Base-by-base conservation (phyloP, 1,140 invertebrate genomes). In the Eupristina koningsbergeri region DNA sequence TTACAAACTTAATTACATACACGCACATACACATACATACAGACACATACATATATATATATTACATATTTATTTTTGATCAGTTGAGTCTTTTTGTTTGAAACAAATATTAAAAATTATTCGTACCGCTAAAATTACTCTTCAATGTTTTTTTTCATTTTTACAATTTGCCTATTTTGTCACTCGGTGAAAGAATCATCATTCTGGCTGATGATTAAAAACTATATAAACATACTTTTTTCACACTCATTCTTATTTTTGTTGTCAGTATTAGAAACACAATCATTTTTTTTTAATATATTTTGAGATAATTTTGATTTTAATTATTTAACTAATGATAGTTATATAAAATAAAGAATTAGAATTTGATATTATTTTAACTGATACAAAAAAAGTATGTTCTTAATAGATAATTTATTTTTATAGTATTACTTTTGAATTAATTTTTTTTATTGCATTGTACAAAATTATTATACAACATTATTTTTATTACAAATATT, bases 171-270 rank as follows among this genome's bases (percentile, higher is more conserved):
- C 47, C 50, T 64, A 31, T 58, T 50, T 22, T 50, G 31, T 67
- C 58, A 22, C 58, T 29, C 22, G 77, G 63, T 82, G 31, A 31
- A 80, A 53, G 61, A 50, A 34, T 45, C 6, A 39, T 84, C 78
- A 84, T 61, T 80, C 71, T 22, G 17, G 29, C 31, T 29, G 47
- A 75, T 34, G 41, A 83, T n/a, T 76, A 75, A 53, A 69, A 69
- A 39, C 22, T 78, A 82, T 17, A 63, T 88, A 84, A 81, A 86
- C 87, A 84, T 41, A 53, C 53, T 58, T 29, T 36, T 19, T n/a
- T 58, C 80, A 19, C 80, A 1, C 53, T 73, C 41, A 26, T 22
- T 26, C 15, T 50, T 47, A 45, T 53, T 19, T 50, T 39, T 7
- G 5, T 22, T 19, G 36, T 69, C 63, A 45, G 53, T 31, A 0